A percentile compares a stretch with the other conserved stretches of the same genome.
These are phyloP conservation scores for Apis dorsata DNA, from an alignment of 1,140 invertebrate species.

Conservation along the genomic window DNA sequence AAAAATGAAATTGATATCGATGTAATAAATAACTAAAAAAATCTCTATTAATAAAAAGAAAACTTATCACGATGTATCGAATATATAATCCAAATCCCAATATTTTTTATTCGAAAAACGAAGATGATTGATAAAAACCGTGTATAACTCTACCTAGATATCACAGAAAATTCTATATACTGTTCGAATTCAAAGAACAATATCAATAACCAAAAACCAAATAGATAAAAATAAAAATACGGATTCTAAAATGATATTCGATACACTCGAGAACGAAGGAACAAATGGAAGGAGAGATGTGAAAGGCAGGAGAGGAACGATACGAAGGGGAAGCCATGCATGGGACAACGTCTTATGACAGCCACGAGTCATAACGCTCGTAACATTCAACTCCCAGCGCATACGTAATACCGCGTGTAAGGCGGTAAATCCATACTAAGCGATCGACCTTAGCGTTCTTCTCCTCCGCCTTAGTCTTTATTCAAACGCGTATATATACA, in stretches of 20 bases:
- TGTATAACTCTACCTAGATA: no score
- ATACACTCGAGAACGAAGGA: not conserved
- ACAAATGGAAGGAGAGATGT: not conserved
- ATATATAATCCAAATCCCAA: no score
- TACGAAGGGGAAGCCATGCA: slow-evolving; percentile 30
- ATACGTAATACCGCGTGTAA: slow-evolving; percentile 41
- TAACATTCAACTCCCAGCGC: slow-evolving; percentile 30
- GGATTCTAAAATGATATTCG: not conserved
- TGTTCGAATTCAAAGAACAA: no score
- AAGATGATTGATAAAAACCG: no score
- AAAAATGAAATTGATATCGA: no score
- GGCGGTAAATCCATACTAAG: slow-evolving; percentile 44
- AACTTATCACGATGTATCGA: no score
- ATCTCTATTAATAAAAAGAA: no score
- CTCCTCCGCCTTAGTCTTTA: slow-evolving; percentile 9
- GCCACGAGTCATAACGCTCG: slow-evolving; percentile 42
- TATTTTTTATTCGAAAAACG: no score
- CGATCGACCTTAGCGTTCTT: not conserved
- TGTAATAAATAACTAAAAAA: no score
- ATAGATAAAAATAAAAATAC: no score
- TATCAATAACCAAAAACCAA: no score
- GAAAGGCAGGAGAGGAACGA: not conserved
- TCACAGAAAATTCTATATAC: no score
- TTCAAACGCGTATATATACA: slow-evolving; percentile 22
- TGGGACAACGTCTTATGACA: slow-evolving; percentile 35